These are phyloP conservation scores for Macrosiphum euphorbiae DNA, from an alignment of 2,888 invertebrate species.

Conservation along the genomic window DNA sequence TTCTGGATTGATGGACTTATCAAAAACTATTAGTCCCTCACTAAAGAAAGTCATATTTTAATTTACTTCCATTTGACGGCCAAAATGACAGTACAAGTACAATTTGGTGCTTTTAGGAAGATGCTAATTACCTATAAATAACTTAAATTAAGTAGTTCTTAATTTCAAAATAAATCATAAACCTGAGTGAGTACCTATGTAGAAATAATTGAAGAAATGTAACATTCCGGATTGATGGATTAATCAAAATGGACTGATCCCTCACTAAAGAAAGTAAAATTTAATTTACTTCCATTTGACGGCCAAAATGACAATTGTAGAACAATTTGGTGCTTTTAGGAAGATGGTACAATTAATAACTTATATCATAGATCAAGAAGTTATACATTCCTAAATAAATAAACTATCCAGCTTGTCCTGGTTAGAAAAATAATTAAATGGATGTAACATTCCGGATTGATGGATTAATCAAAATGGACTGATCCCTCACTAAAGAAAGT, in stretches of 20 bases:
- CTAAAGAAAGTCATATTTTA: slow-evolving; percentile 46
- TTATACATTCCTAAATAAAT: background rate
- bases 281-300: slow-evolving; percentile 58
- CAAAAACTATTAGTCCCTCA: slow-evolving; percentile 22
- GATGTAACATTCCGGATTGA: slow-evolving; percentile 61
- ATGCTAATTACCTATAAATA: background rate
- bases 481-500: slow-evolving; percentile 57
- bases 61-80: slow-evolving; percentile 59
- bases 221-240: slow-evolving; percentile 61
- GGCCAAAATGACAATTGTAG: slow-evolving; percentile 40
- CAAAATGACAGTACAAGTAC: slow-evolving; percentile 29
- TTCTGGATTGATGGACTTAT: slow-evolving; percentile 51
- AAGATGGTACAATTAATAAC: background rate
- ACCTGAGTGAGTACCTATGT: background rate
- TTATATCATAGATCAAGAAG: background rate
- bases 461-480: slow-evolving; percentile 27
- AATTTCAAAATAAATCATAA: background rate
- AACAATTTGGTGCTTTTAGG: slow-evolving; percentile 62
- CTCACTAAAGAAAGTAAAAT: slow-evolving; percentile 55
- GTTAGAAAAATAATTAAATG: background rate
- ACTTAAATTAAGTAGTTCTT: background rate
- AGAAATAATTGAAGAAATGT: background rate
- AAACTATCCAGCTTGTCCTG: background rate
- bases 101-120: slow-evolving; percentile 63
- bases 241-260: slow-evolving; percentile 10